Conservation (phyloP, 1,140 invertebrate species). For the Leucophenga varia region DNA sequence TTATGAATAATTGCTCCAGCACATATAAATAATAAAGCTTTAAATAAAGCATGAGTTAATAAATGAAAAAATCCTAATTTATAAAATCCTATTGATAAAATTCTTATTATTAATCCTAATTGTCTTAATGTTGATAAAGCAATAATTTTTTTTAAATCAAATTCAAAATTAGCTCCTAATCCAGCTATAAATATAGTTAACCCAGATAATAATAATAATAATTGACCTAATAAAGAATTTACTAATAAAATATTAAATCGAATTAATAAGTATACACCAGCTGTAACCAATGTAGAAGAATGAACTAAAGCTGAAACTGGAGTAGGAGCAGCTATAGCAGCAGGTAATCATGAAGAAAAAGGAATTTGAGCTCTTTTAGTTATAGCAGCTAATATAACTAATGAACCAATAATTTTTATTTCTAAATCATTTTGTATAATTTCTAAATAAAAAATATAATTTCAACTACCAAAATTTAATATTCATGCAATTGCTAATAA, state of each 20-base stretch:
- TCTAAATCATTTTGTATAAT: conserved; percentile 55
- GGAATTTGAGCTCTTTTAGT: conserved; percentile 76
- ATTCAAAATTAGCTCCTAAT: conserved; percentile 63
- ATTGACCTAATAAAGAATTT: conserved; percentile 36
- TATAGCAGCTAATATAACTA: conserved; percentile 61
- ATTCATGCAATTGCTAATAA: conserved; percentile 62
- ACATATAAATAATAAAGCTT: conserved; percentile 66
- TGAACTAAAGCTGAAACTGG: conserved; percentile 72
- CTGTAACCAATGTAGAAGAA: conserved; percentile 74
- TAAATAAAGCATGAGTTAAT: conserved; percentile 67
- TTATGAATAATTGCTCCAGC: conserved; percentile 64
- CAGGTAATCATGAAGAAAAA: conserved; percentile 69
- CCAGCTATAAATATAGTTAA: conserved; percentile 66
- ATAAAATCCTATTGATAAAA: conserved; percentile 56
- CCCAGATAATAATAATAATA: conserved; percentile 58
- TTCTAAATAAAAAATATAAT: conserved; percentile 58
- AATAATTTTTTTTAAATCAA: conserved; percentile 72
- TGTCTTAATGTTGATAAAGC: conserved; percentile 71
- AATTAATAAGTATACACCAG: conserved; percentile 71
- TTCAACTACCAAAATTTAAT: conserved; percentile 60
- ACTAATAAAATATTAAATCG: conserved; percentile 60
- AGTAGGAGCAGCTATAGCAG: conserved; percentile 70
- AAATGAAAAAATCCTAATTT: conserved; percentile 65
- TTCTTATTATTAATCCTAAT: conserved; percentile 67
- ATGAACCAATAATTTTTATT: conserved; percentile 56